Evolutionary conservation across 2,888 invertebrate species (phyloP).

Genomic region (Cephus rjabovi): DNA sequence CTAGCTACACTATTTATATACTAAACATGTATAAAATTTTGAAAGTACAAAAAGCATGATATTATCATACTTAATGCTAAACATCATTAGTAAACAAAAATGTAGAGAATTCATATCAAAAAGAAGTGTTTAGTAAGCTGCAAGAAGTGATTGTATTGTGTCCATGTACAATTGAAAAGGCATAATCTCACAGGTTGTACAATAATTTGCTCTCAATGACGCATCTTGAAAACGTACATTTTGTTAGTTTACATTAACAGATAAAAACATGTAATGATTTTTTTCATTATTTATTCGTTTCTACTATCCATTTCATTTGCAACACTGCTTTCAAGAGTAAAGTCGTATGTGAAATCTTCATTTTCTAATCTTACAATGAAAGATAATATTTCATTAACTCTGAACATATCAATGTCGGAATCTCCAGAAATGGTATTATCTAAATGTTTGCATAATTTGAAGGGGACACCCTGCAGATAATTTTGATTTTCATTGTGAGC

Average conservation of each 20-base stretch:
- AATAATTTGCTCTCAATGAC: background rate
- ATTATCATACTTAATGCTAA: too few species aligned
- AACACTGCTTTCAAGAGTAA: conserved; percentile 70
- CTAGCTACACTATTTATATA: background rate
- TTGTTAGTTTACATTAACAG: background rate
- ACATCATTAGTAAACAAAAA: background rate
- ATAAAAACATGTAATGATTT: background rate
- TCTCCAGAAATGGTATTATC: conserved; percentile 68
- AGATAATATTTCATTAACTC: conserved; percentile 69
- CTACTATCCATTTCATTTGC: conserved; percentile 66
- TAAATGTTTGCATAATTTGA: conserved; percentile 68
- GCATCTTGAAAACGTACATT: background rate
- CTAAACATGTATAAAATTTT: too few species aligned
- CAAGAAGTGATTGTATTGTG: background rate
- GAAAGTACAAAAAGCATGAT: too few species aligned
- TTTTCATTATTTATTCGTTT: background rate
- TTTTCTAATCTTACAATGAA: conserved; percentile 69
- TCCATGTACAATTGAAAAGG: background rate
- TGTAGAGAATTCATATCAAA: background rate
- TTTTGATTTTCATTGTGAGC: conserved; percentile 38
- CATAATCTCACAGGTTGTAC: background rate
- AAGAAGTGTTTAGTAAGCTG: background rate
- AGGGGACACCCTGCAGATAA: conserved; percentile 72
- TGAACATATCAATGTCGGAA: conserved; percentile 64
- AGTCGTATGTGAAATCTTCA: conserved; percentile 68